Evolutionary conservation across 2,888 invertebrate species (phyloP), one percentile per base, ranked within the genome.

Genomic region (Linnaemya tessellans): DNA sequence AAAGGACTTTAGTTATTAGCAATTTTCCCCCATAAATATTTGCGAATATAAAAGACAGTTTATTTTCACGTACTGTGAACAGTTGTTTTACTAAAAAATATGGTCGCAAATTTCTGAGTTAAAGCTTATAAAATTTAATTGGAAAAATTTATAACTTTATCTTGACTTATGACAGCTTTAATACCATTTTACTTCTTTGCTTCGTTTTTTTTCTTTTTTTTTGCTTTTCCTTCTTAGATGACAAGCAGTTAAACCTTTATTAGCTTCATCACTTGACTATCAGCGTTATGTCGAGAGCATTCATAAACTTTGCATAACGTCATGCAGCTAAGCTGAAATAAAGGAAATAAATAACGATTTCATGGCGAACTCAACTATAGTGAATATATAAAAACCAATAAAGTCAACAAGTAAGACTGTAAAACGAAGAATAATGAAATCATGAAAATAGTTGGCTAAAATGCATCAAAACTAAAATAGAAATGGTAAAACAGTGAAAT

Each of bases 181-280:
- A 30, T 38, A 11, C 15, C 10, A n/a, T 3, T 62, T 9, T n/a
- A n/a, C n/a, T n/a, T n/a, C n/a, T n/a, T n/a, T n/a, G n/a, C n/a
- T n/a, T n/a, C n/a, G n/a, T n/a, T n/a, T n/a, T n/a, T n/a, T n/a
- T n/a, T 43, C 22, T 22, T 56, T 43, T 13, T 18, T 58, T 4
- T 49, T 30, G 30, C 30, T 30, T 22, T 65, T 43, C n/a, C 22
- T n/a, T 51, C 38, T 5, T 4, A 77, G 75, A 30, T 46, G 30
- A 15, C 43, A 67, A 43, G 15, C 49, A 78, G 18, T 71, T 43
- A 43, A n/a, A 60, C 3, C n/a, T 78, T 58, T 13, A 51, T 22
- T 15, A 25, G 38, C 13, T 38, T 35, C 20, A 41, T 11, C 13
- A 73, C 3, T 73, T 18, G 20, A 11, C 18, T 56, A 25, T 15